A percentile compares a stretch with the other conserved stretches of the same genome.
phyloP scores from a whole-genome alignment of 2,888 invertebrate species.

The Metellina segmentata region DNA sequence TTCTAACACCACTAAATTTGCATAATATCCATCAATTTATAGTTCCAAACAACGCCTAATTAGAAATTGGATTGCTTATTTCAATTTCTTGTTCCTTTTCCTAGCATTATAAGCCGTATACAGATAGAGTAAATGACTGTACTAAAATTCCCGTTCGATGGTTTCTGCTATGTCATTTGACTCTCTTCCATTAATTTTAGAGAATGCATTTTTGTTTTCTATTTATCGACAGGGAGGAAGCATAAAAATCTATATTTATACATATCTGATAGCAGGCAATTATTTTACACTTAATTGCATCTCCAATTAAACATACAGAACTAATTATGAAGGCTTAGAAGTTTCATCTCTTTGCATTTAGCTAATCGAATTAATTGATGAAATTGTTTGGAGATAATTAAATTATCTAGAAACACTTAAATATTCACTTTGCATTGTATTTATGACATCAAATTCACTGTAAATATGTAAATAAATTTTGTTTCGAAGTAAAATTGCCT shows the following conservation, averaged over 20 bases:
- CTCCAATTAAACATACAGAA: neutral
- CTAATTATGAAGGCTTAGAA: neutral
- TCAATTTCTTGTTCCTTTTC: too few relatives aligned
- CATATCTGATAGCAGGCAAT: neutral
- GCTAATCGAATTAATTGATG: neutral
- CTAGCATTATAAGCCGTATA: too few relatives aligned
- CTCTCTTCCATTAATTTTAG: neutral
- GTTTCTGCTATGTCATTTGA: neutral
- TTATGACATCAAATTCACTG: neutral
- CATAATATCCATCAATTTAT: too few relatives aligned
- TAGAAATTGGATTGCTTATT: too few relatives aligned
- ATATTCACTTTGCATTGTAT: neutral
- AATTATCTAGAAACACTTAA: neutral
- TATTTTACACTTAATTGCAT: neutral
- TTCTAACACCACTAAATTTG: too few relatives aligned
- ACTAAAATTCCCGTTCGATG: neutral
- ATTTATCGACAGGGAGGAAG: neutral
- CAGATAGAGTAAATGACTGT: too few relatives aligned
- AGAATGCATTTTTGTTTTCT: neutral
- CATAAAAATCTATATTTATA: neutral
- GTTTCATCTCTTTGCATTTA: neutral
- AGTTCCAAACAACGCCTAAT: too few relatives aligned
- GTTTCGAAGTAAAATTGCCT: too few relatives aligned
- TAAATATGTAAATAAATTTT: too few relatives aligned
- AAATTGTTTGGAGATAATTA: neutral